Conservation (phyloP, 1,140 invertebrate genomes). For the Drosophila pallidifrons region DNA sequence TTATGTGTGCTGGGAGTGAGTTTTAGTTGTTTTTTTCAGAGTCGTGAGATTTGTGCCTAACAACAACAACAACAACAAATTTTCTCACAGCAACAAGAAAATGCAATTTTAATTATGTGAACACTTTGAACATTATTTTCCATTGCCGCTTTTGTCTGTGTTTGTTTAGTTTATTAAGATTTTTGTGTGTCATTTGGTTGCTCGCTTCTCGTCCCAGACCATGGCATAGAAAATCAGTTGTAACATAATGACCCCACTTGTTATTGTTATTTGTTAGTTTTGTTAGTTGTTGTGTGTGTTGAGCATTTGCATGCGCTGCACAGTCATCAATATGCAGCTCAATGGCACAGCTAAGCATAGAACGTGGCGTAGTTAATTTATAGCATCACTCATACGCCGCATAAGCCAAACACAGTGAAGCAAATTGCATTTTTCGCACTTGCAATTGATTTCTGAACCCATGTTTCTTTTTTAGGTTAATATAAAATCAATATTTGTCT, state of each 20-base stretch:
- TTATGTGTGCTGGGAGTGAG: constrained; percentile 37
- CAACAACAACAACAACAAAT: constrained; percentile 21
- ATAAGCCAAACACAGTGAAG: constrained; percentile 21
- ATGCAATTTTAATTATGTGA: constrained; percentile 72
- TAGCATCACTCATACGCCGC: constrained; percentile 62
- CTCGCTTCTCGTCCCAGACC: constrained; percentile 60
- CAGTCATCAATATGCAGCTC: constrained; percentile 25
- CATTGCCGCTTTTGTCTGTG: constrained; percentile 42
- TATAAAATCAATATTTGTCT: too few species aligned
- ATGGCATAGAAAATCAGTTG: constrained; percentile 74
- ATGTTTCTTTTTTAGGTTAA: too few species aligned
- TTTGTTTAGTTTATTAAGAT: constrained; percentile 51
- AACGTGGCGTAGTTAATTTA: constrained; percentile 54
- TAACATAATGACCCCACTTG: constrained; percentile 60
- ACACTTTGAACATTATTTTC: constrained; percentile 28
- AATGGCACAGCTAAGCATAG: constrained; percentile 27
- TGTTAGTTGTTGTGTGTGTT: constrained; percentile 1
- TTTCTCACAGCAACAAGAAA: constrained; percentile 47
- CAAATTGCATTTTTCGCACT: background rate
- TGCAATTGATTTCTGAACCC: too few species aligned
- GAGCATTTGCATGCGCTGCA: constrained; percentile 28
- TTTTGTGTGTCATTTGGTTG: constrained; percentile 51
- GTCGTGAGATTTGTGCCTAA: constrained; percentile 5
- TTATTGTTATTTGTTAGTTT: constrained; percentile 13
- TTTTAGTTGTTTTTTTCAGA: background rate